Base-by-base conservation (phyloP, 1,140 invertebrate genomes). In the Bombus impatiens region DNA sequence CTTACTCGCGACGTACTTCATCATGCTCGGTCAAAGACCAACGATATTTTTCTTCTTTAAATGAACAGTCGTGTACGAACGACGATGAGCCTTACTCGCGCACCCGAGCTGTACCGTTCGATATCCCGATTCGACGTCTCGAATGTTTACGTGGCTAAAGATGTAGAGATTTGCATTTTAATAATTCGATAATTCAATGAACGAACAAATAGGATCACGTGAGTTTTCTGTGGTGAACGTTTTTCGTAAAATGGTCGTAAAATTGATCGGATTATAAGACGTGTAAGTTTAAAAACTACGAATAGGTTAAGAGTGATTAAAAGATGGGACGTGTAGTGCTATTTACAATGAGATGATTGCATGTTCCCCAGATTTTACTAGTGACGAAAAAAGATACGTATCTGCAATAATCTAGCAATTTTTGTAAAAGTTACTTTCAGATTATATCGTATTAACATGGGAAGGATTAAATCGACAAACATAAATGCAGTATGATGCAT, bases 1-100 rank as follows among this genome's bases (percentile, higher is more conserved):
- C 84, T 80, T 62, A 74, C 77, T 37, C 78, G 78, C 53, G 72
- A 74, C 68, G 82, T 53, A 74, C 89, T 90, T 89, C 84, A 68
- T 90, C 89, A 89, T 70, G 62, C 85, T 82, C 82, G 65, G 42
- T 18, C 81, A 70, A 87, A 77, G 57, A 85, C 70, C 74, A 68
- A 18, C 68, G 44, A 57, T 71, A 84, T 87, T 86, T 89, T 89
- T 87, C 82, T 71, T 44, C 15, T 78, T 67, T 28, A 13, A 40
- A 42, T 37, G 78, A 53, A 86, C 62, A 53, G n/a, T 32, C 32
- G 59, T 35, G 42, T 4, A 62, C 25, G 59, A 62, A 62, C 59
- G 28, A 62, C 59, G 59, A n/a, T 12, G 59, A 62, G 59, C 28
- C 28, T 62, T 62, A 22, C 28, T 62, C 59, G 28, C 59, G 28